phyloP scores from a whole-genome alignment of 2,797 vertebrate species.

The Pristis pectinata region DNA sequence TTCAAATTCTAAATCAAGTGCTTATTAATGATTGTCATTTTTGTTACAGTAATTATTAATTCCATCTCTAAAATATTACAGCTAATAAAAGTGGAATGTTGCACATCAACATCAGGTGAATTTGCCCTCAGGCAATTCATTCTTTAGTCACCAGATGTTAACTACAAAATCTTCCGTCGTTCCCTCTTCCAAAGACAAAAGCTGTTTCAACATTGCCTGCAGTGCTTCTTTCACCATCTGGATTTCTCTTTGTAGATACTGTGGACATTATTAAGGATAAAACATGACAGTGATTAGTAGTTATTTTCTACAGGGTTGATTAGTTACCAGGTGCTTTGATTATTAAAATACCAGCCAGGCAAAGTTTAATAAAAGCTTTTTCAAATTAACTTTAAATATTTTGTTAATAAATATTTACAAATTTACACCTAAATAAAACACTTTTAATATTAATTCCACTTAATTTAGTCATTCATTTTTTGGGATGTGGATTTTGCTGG shows the following conservation, averaged over 20 bases:
- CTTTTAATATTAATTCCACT: not conserved
- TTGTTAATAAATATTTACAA: constrained; percentile 74
- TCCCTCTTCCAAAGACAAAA: constrained; percentile 57
- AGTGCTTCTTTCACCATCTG: constrained; percentile 78
- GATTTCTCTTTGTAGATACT: constrained; percentile 73
- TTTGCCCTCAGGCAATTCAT: constrained; percentile 49
- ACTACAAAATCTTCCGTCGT: constrained; percentile 67
- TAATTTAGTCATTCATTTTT: too few relatives aligned
- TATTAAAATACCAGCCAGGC: constrained; percentile 62
- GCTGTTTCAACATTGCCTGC: constrained; percentile 69
- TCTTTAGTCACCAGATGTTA: constrained; percentile 68
- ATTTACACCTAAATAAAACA: not conserved
- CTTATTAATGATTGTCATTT: constrained; percentile 7
- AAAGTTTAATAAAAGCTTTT: constrained; percentile 59
- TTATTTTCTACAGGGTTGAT: constrained; percentile 53
- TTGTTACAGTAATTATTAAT: not conserved
- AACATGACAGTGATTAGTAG: constrained; percentile 54
- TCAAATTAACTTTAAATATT: constrained; percentile 67
- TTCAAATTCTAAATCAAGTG: not conserved
- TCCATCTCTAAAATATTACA: constrained; percentile 43
- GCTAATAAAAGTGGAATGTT: constrained; percentile 51
- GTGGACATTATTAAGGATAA: constrained; percentile 73
- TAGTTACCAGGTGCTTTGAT: constrained; percentile 52
- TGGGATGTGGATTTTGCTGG: too few relatives aligned
- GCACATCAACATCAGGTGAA: constrained; percentile 40